A percentile compares a stretch with the other conserved stretches of the same genome.
These are phyloP conservation scores for Acestrorhynchus altus DNA, from an alignment of 2,797 vertebrate genomes.

Conservation along the genomic window DNA sequence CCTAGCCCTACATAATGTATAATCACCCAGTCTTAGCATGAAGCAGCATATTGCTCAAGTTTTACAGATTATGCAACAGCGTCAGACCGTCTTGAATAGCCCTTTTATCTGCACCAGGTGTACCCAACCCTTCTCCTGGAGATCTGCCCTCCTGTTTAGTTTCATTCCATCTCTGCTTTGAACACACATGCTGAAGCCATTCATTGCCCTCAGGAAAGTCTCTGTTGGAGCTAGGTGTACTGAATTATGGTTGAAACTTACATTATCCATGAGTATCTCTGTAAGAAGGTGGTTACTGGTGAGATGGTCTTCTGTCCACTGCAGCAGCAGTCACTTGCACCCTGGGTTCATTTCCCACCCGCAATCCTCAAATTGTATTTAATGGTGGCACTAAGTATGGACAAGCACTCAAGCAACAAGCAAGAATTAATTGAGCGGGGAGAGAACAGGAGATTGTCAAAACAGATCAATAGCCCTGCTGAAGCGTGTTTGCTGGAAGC, in stretches of 20 bases:
- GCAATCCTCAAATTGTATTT: constrained; percentile 38
- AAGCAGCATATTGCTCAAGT: not conserved
- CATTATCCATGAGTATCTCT: not conserved
- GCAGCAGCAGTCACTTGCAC: not conserved
- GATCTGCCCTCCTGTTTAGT: not conserved
- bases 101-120: not conserved
- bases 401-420: constrained; percentile 39
- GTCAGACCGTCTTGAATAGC: not conserved
- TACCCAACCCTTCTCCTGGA: not conserved
- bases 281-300: not conserved
- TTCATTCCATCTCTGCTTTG: constrained; percentile 1
- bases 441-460: constrained; percentile 59
- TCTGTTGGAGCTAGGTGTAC: not conserved
- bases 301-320: not conserved
- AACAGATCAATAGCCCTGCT: constrained; percentile 64
- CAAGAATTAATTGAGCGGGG: constrained; percentile 60
- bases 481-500: constrained; percentile 12
- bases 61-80: not conserved
- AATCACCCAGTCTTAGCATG: not conserved
- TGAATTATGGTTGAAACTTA: not conserved
- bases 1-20: not conserved
- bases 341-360: no score
- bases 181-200: not conserved
- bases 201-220: not conserved
- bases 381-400: constrained; percentile 27